Conservation (phyloP, 2,888 invertebrate species). For the Nasonovia ribisnigri region DNA sequence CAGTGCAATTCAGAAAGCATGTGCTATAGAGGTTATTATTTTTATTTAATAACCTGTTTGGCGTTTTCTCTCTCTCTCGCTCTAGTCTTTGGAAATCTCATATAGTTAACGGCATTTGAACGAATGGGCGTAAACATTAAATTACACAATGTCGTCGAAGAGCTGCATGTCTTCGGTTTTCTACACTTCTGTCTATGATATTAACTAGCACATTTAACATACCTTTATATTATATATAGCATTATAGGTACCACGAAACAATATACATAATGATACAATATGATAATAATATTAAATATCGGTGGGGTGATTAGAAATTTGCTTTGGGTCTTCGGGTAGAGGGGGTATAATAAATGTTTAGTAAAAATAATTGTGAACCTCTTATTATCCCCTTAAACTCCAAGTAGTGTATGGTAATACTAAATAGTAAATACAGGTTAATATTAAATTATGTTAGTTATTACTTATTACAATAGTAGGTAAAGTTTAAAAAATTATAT, state of each 20-base stretch:
- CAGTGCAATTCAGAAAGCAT: slow-evolving; percentile 45
- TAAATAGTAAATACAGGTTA: too few relatives aligned
- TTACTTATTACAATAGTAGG: not conserved
- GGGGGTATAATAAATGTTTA: not conserved
- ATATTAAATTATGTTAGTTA: not conserved
- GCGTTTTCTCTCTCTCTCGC: slow-evolving; percentile 14
- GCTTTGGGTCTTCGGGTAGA: not conserved
- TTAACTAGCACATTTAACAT: slow-evolving; percentile 23
- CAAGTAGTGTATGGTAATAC: not conserved
- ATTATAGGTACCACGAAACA: not conserved
- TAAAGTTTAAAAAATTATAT: not conserved
- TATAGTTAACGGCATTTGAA: slow-evolving; percentile 63
- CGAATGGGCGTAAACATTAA: slow-evolving; percentile 60
- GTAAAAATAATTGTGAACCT: not conserved
- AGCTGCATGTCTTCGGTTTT: slow-evolving; percentile 41
- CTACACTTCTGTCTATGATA: slow-evolving; percentile 26
- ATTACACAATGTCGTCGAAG: slow-evolving; percentile 45
- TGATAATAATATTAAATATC: not conserved
- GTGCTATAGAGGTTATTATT: slow-evolving; percentile 50
- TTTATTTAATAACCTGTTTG: slow-evolving; percentile 60
- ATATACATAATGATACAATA: not conserved
- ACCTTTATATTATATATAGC: not conserved
- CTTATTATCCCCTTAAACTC: not conserved
- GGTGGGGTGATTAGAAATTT: not conserved
- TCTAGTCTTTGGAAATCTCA: slow-evolving; percentile 29